Evolutionary conservation across 2,113 vertebrate species (phyloP), one percentile per base, ranked within the genome.

Genomic region (Urocynchramus pylzowi): DNA sequence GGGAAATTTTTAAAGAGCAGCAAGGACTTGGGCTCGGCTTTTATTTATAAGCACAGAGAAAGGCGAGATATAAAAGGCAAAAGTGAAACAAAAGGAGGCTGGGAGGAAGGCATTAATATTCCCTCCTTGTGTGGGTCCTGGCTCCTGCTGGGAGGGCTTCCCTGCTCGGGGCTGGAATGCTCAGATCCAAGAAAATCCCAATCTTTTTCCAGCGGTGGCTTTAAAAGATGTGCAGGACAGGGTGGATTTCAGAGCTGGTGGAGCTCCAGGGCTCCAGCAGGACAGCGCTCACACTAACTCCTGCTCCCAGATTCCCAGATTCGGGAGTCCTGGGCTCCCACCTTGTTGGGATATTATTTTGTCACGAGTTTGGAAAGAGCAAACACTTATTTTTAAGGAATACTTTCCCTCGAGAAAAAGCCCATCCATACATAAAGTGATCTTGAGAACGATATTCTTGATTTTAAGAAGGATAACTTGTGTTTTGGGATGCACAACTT

Each of bases 241-340:
- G 49, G 5, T 7, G 80, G 60, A 16, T 78, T 44, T 37, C 35
- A 6, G 37, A 57, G 47, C 3, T 37, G 41, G 3, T 4, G 44
- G 20, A 39, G 53, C 30, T 16, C 6, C 7, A 42, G 33, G 33
- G 27, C 18, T 4, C 2, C 39, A 30, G 60, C 41, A 41, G 8
- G 10, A 37, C 13, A 23, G 9, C 24, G 1, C 18, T 10, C 24
- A 5, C 27, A 11, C 1, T 0, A 7, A 5, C 0, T 41, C 41
- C 35, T 10, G 3, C 20, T 28, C 35, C 53, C 76, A 33, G 0
- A 8, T 19, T 8, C 39, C 45, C 30, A 1, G 6, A 20, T 39
- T 14, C 30, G 35, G 49, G 4, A 21, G 8, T 1, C 10, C 59
- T 30, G 64, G 50, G 27, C 47, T 45, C 42, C 7, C 60, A 14